phyloP scores from a whole-genome alignment of 2,113 vertebrate genomes.

The Colistium nudipinnis region DNA sequence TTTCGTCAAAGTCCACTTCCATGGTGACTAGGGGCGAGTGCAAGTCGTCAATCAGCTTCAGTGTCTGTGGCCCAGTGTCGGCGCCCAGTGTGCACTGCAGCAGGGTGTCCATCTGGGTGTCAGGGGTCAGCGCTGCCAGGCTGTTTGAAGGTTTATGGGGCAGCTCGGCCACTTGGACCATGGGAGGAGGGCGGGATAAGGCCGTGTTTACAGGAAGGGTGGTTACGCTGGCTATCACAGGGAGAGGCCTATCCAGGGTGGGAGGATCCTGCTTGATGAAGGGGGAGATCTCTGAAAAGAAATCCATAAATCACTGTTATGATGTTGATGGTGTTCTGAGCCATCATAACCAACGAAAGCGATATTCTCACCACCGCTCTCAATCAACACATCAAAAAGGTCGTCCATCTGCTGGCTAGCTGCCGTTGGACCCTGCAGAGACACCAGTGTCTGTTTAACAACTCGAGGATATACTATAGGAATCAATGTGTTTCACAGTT shows the following conservation, averaged over 20 bases:
- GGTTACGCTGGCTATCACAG: conserved; percentile 93
- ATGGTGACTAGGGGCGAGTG: conserved; percentile 88
- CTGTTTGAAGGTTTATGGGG: conserved; percentile 81
- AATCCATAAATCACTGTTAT: neutral
- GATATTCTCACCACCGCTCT: conserved; percentile 89
- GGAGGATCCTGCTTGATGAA: conserved; percentile 89
- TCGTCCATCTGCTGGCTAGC: conserved; percentile 99
- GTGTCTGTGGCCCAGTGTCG: conserved; percentile 74
- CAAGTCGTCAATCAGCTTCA: conserved; percentile 87
- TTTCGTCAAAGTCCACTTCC: conserved; percentile 83
- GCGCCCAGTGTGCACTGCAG: conserved; percentile 84
- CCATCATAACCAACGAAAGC: neutral
- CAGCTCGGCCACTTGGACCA: conserved; percentile 89
- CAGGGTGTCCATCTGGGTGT: conserved; percentile 89
- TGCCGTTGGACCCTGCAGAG: conserved; percentile 82
- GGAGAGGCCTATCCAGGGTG: conserved; percentile 88
- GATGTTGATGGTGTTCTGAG: neutral
- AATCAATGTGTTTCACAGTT: neutral
- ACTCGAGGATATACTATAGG: neutral
- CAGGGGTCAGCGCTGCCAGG: conserved; percentile 82
- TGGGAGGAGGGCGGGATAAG: conserved; percentile 90
- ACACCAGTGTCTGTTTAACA: neutral
- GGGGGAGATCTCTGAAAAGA: conserved; percentile 89
- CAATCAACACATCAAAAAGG: conserved; percentile 96
- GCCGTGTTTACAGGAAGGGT: conserved; percentile 93